A percentile compares a stretch with the other conserved stretches of the same genome.
Conservation (phyloP, 2,797 vertebrate genomes). For the Sebastes taczanowskii region DNA sequence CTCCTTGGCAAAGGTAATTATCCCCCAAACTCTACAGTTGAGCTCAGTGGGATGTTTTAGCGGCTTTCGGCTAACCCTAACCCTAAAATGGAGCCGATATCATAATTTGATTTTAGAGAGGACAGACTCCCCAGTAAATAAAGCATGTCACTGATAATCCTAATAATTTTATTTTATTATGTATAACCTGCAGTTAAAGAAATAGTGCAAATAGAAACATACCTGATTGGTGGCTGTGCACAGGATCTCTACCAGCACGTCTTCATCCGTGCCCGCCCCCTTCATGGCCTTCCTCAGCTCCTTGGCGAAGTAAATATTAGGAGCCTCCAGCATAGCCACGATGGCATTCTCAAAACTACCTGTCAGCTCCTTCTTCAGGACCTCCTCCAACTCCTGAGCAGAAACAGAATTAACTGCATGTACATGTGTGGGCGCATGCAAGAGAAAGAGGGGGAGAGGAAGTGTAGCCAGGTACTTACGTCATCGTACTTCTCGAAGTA, state of each 20-base stretch:
- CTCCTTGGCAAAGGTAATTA: neutral
- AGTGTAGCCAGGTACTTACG: slow-evolving; percentile 59
- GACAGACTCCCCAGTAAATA: neutral
- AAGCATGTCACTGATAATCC: neutral
- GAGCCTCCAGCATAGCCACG: slow-evolving; percentile 83
- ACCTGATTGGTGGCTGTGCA: slow-evolving; percentile 83
- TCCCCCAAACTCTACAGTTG: neutral
- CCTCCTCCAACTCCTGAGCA: slow-evolving; percentile 83
- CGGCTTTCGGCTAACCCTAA: neutral
- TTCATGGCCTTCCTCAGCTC: slow-evolving; percentile 85
- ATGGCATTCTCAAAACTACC: slow-evolving; percentile 83
- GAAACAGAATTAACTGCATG: neutral
- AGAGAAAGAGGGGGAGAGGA: neutral
- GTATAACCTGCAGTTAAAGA: neutral
- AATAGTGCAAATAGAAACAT: neutral
- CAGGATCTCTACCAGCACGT: slow-evolving; percentile 84
- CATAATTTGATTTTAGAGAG: neutral
- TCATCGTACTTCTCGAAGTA: slow-evolving; percentile 87
- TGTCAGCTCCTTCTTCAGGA: slow-evolving; percentile 82
- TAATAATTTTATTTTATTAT: neutral
- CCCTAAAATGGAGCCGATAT: too few relatives aligned
- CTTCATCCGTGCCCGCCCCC: slow-evolving; percentile 84
- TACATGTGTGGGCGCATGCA: neutral
- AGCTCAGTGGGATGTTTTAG: neutral
- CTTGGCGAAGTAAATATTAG: slow-evolving; percentile 77